phyloP scores from a whole-genome alignment of 2,888 invertebrate genomes.

The Watsonalla cultraria region DNA sequence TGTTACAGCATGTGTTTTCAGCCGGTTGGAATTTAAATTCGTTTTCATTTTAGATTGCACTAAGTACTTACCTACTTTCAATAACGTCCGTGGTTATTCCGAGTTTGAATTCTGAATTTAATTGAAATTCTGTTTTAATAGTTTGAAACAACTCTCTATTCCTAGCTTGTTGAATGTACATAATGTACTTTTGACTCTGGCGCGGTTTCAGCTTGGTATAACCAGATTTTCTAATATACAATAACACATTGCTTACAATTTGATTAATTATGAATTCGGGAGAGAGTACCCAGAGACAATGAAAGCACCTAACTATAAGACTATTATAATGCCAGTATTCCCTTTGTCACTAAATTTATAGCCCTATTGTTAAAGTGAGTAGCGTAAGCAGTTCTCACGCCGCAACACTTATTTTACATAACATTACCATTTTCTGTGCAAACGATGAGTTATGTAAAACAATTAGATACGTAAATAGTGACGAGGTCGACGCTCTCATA shows the following conservation, averaged over 20 bases:
- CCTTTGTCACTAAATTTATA: background rate
- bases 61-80: no score
- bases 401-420: background rate
- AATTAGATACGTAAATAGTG: constrained; percentile 14
- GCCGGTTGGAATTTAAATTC: background rate
- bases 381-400: background rate
- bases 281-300: background rate
- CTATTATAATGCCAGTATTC: background rate
- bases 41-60: background rate
- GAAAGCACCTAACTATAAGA: background rate
- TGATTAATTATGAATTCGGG: no score
- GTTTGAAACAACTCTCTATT: no score
- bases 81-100: no score
- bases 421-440: constrained; percentile 1
- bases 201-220: no score
- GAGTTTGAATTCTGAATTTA: no score
- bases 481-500: constrained; percentile 41
- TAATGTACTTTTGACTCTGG: no score
- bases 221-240: no score
- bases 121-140: no score
- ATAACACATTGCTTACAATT: no score
- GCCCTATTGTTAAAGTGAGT: background rate
- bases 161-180: no score
- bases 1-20: background rate
- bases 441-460: constrained; percentile 2